Evolutionary conservation across 2,888 invertebrate species (phyloP), one percentile per base, ranked within the genome.

Genomic region (Bhutanitis thaidina): DNA sequence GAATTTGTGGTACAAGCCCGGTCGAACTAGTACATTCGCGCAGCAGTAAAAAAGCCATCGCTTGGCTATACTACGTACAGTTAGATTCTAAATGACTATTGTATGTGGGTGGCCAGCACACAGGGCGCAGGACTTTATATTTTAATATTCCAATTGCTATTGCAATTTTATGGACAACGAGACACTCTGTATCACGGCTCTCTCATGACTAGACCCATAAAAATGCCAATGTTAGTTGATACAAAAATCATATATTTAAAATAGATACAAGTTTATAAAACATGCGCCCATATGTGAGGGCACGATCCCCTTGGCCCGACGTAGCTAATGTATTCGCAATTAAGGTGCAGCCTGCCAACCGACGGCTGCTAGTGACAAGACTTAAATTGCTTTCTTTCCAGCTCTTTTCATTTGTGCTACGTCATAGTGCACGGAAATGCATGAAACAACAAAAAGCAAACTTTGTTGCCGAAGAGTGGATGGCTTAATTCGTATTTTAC

Each of bases 291-390:
- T 40, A 53, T 51, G 45, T 46, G 47, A 40, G 37, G 34, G 39
- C 36, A 34, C 32, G 45, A 46, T 51, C 36, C 16, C 36, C 51
- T 45, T 29, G 43, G 27, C 36, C 35, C 34, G 41, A 55, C 65
- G 63, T 60, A 59, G 64, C 65, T 69, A 71, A 74, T 69, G 68
- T 66, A 73, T 71, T 68, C 64, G 52, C 59, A 67, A 64, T 62
- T 64, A 65, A 65, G 63, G 64, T 63, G 56, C 57, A 54, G 59
- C 55, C 66, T 64, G 53, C 43, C 52, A 59, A 61, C 69, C 69
- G 67, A 65, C 44, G 50, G 43, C 53, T 60, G 61, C 53, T 37
- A 52, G 53, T 61, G 65, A 67, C 64, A 56, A 43, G 57, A 60
- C 56, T 65, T 58, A 60, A 65, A 64, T 65, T 61, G 59, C 62